Evolutionary conservation across 2,888 invertebrate species (phyloP), one percentile per base, ranked within the genome.

Genomic region (Cheiracanthium punctorium): DNA sequence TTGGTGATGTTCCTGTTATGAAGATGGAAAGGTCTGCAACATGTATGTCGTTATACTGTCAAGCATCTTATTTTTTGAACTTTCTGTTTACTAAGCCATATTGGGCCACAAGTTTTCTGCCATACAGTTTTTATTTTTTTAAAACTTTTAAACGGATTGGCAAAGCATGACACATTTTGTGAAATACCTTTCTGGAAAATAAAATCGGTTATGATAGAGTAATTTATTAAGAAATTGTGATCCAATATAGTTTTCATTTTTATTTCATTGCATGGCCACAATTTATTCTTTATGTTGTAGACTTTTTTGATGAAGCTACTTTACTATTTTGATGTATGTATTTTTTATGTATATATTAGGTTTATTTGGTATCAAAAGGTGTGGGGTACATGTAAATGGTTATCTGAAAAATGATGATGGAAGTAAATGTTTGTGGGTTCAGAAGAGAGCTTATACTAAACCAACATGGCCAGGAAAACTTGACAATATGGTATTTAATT

Each of bases 391-490:
- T 91, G 96, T 98, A 84, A 98, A 97, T 91, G 98, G 98, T 17
- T 98, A 96, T 92, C 95, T 97, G 75, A 95, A 97, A 92, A 96
- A 96, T 43, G 94, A 94, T 74, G 95, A 95, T 92, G 96, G 97
- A 5, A 85, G 74, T 29, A 92, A 97, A 67, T 96, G 96, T 92
- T 94, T 97, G 91, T 98, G 98, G 98, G 93, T 98, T 90, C 98
- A 97, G 91, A 96, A 96, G 91, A 94, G 98, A 90, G 96, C 97
- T 89, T 94, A 95, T 88, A 96, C 95, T 75, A 98, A 98, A 93
- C 96, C 96, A 92, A 98, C 98, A 58, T 98, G 97, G 96, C 98
- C 98, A 87, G 96, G 96, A 71, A 96, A 96, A 92, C 96, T 97
- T 95, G 98, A 98, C 92, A 97, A 97, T 91, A 97, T 98, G 95